Conservation (phyloP, 2,888 invertebrate genomes). For the Brachyopa scutellaris region DNA sequence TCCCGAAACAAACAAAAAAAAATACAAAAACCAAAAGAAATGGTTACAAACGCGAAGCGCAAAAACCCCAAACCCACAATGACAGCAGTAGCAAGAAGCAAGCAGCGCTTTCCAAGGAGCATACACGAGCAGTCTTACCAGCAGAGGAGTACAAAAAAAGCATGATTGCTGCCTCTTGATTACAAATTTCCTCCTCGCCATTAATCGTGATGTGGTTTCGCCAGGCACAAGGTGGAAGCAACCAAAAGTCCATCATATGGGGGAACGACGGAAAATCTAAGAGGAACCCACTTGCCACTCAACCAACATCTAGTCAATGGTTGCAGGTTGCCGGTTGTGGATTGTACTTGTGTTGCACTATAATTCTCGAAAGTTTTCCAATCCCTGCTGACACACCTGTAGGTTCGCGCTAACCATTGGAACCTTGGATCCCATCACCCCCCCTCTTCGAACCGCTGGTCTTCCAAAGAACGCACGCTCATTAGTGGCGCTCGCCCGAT, state of each 20-base stretch:
- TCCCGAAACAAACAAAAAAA: constrained; percentile 74
- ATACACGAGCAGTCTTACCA: constrained; percentile 42
- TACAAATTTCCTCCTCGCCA: constrained; percentile 72
- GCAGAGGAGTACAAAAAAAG: constrained; percentile 49
- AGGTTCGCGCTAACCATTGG: constrained; percentile 6
- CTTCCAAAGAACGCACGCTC: constrained; percentile 20
- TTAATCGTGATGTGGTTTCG: constrained; percentile 71
- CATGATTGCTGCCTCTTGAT: constrained; percentile 73
- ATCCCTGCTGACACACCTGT: constrained; percentile 12
- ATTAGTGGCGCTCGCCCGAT: constrained; percentile 29
- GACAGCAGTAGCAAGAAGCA: constrained; percentile 55
- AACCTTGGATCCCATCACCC: neutral
- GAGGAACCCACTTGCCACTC: constrained; percentile 33
- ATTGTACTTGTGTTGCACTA: neutral
- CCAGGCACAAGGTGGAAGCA: constrained; percentile 46
- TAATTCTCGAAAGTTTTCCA: constrained; percentile 6
- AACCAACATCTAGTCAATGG: constrained; percentile 1
- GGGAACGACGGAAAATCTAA: constrained; percentile 34
- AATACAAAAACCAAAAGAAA: constrained; percentile 73
- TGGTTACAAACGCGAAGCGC: constrained; percentile 62
- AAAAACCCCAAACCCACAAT: constrained; percentile 65
- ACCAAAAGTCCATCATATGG: constrained; percentile 50
- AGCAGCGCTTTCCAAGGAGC: constrained; percentile 55
- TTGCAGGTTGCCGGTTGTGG: neutral
- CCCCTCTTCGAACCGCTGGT: neutral